Evolutionary conservation across 2,113 vertebrate species (phyloP).

Genomic region (Actinemys pallida): DNA sequence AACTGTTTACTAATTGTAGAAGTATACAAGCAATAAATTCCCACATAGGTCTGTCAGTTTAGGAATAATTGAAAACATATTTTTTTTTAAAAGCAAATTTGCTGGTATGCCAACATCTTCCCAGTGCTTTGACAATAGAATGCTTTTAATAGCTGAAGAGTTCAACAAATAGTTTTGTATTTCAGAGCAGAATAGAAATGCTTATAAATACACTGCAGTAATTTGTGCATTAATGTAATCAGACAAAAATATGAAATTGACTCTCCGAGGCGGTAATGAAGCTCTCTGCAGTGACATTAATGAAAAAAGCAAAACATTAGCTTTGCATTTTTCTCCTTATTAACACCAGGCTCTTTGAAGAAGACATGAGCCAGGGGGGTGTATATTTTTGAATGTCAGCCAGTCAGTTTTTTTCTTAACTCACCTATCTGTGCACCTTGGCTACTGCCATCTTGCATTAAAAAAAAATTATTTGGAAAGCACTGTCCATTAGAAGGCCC

Average conservation of each 20-base stretch:
- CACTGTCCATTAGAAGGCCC: not conserved
- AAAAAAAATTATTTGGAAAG: not conserved
- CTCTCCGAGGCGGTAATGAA: not conserved
- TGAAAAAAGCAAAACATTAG: conserved; percentile 14
- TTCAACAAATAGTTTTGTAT: not conserved
- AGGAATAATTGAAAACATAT: not conserved
- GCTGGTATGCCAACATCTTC: not conserved
- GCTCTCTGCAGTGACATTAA: not conserved
- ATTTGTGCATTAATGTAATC: not conserved
- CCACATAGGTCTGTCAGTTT: not conserved
- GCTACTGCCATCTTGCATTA: not conserved
- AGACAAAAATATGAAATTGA: not conserved
- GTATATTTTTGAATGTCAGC: not conserved
- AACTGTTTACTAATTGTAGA: not conserved
- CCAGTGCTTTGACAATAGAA: not conserved
- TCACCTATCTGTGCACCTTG: not conserved
- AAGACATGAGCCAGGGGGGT: not conserved
- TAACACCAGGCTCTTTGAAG: not conserved
- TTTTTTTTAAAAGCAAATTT: not conserved
- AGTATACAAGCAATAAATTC: not conserved
- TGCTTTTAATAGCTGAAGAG: not conserved
- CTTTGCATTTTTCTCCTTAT: conserved; percentile 11
- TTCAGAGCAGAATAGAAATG: not conserved
- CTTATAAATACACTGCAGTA: not conserved
- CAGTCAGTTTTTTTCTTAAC: not conserved